Percentiles rank a stretch among this genome's conserved stretches.
phyloP scores from a whole-genome alignment of 2,888 invertebrate species.

The Drosophila algonquin region DNA sequence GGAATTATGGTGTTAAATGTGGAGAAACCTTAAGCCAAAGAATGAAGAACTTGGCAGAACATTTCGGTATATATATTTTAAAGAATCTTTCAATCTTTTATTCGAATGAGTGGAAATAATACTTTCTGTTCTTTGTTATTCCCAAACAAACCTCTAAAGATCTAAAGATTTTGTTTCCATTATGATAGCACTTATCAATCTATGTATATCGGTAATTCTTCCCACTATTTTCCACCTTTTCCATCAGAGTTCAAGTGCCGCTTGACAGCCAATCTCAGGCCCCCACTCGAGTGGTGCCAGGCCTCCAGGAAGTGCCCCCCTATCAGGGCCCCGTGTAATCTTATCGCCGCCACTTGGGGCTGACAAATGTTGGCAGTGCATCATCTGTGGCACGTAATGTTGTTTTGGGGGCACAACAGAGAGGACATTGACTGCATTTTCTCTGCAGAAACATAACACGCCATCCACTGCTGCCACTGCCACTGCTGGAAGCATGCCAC shows the following conservation, averaged over 20 bases:
- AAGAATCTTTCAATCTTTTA: too few species aligned
- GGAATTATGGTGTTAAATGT: background rate
- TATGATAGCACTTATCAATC: too few species aligned
- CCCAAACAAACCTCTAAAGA: background rate
- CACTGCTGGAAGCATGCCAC: background rate
- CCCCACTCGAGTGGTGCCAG: conserved; percentile 4
- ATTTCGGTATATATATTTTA: too few species aligned
- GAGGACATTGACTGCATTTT: conserved; percentile 74
- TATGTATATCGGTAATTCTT: too few species aligned
- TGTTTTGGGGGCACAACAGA: conserved; percentile 57
- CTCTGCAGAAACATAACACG: conserved; percentile 56
- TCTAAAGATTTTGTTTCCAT: too few species aligned
- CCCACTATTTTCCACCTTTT: too few species aligned
- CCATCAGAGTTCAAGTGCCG: background rate
- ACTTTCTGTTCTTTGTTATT: background rate
- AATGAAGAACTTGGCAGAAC: background rate
- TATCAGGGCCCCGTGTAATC: conserved; percentile 61
- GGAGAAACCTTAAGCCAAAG: background rate
- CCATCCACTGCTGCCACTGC: background rate
- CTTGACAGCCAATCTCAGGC: conserved; percentile 22
- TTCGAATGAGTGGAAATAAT: background rate
- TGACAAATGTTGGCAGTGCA: conserved; percentile 72
- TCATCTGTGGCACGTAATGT: conserved; percentile 17
- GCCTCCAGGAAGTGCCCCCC: conserved; percentile 57
- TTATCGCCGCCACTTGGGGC: conserved; percentile 67